Conservation (phyloP, 2,888 invertebrate species). For the Erebia ligea region DNA sequence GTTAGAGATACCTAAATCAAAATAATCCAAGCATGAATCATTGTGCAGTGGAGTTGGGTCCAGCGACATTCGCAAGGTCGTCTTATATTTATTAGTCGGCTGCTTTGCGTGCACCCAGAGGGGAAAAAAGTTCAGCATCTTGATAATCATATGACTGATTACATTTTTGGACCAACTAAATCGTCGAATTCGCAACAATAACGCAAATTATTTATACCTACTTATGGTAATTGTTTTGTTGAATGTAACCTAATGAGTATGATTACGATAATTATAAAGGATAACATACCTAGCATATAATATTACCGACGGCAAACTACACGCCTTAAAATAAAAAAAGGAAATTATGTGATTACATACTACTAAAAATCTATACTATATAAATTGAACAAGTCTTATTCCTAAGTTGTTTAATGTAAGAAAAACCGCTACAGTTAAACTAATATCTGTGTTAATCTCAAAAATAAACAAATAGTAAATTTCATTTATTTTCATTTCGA, state of each 20-base stretch:
- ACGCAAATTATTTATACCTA: no score
- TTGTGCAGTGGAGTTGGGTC: conserved; percentile 54
- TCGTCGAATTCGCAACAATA: background rate
- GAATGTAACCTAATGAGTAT: no score
- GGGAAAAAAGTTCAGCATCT: no score
- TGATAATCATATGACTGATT: no score
- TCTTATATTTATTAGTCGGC: conserved; percentile 21
- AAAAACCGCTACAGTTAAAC: background rate
- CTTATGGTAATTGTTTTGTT: no score
- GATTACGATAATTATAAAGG: no score
- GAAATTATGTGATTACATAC: no score
- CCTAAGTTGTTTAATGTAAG: background rate
- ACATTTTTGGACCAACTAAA: background rate
- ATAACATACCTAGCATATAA: no score
- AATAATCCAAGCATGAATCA: conserved; percentile 55
- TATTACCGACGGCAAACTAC: no score
- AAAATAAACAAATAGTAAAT: conserved; percentile 73
- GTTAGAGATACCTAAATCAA: conserved; percentile 29
- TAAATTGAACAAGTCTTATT: no score
- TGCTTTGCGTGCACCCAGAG: background rate
- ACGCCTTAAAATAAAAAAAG: no score
- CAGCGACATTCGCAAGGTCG: conserved; percentile 72
- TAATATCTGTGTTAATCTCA: conserved; percentile 39
- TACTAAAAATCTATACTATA: no score
- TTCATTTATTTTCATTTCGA: conserved; percentile 76